Percentiles rank a stretch among this genome's conserved stretches.
Evolutionary conservation across 2,888 invertebrate genomes (phyloP).

Genomic region (Brachynemurus nebulosus): DNA sequence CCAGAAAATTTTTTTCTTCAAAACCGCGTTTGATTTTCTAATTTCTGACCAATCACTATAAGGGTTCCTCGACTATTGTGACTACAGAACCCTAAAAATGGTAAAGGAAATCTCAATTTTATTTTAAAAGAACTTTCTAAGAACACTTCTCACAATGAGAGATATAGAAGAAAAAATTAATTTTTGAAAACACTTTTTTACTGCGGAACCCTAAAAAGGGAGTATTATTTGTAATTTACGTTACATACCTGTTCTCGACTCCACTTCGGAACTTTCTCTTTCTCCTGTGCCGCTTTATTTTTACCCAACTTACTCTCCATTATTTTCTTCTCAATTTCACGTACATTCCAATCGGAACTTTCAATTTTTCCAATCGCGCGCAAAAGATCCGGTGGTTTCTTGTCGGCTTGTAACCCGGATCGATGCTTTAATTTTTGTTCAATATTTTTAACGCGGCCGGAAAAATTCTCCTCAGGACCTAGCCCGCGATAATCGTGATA

Average conservation of each 20-base stretch:
- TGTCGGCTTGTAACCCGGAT: slow-evolving; percentile 39
- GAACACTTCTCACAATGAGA: too few relatives aligned
- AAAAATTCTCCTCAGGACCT: slow-evolving; percentile 43
- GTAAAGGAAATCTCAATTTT: too few relatives aligned
- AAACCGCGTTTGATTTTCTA: too few relatives aligned
- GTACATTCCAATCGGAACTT: slow-evolving; percentile 81
- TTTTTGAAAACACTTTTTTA: too few relatives aligned
- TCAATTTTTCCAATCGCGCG: slow-evolving; percentile 82
- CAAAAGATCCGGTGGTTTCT: slow-evolving; percentile 74
- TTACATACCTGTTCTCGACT: slow-evolving; percentile 58
- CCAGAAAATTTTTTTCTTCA: too few relatives aligned
- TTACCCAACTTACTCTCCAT: slow-evolving; percentile 58
- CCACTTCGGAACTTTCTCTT: slow-evolving; percentile 82
- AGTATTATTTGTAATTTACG: slow-evolving; percentile 5
- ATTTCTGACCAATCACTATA: too few relatives aligned
- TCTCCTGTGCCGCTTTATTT: slow-evolving; percentile 41
- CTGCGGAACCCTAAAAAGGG: too few relatives aligned
- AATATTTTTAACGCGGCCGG: slow-evolving; percentile 52
- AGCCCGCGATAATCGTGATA: slow-evolving; percentile 15
- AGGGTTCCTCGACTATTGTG: too few relatives aligned
- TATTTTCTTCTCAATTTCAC: slow-evolving; percentile 81
- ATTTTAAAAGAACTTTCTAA: too few relatives aligned
- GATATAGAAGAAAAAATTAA: too few relatives aligned
- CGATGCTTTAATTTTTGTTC: slow-evolving; percentile 63
- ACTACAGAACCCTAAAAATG: too few relatives aligned